Evolutionary conservation across 2,797 vertebrate genomes (phyloP).

Genomic region (Glossophaga mutica): DNA sequence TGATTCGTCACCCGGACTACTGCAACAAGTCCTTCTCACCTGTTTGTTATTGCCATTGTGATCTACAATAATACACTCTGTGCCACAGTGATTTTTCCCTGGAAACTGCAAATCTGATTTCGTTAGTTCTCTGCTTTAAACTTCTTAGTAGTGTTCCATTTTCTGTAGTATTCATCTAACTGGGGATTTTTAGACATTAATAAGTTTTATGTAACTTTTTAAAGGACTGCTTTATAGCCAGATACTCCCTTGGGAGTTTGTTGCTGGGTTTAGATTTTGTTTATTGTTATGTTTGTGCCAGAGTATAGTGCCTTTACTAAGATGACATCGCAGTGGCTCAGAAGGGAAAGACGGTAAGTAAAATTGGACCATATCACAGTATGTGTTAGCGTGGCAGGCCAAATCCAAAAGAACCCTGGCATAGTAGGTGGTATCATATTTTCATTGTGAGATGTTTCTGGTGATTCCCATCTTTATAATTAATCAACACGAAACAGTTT

Average conservation of each 20-base stretch:
- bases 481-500: background rate
- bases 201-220: slow-evolving; percentile 15
- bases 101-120: background rate
- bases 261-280: slow-evolving; percentile 39
- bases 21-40: background rate
- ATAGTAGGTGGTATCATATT: background rate
- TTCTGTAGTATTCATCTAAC: background rate
- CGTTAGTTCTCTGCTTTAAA: background rate
- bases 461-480: background rate
- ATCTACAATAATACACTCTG: background rate
- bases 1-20: background rate
- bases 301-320: background rate
- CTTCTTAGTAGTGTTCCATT: background rate
- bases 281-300: background rate
- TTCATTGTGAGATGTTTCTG: slow-evolving; percentile 12
- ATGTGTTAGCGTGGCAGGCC: background rate
- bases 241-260: background rate
- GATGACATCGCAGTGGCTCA: background rate
- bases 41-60: background rate
- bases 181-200: background rate
- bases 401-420: background rate
- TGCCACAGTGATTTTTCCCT: background rate
- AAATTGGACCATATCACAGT: background rate
- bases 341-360: background rate
- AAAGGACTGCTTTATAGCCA: slow-evolving; percentile 4